Base-by-base conservation (phyloP, 2,113 vertebrate genomes). In the Collichthys lucidus region DNA sequence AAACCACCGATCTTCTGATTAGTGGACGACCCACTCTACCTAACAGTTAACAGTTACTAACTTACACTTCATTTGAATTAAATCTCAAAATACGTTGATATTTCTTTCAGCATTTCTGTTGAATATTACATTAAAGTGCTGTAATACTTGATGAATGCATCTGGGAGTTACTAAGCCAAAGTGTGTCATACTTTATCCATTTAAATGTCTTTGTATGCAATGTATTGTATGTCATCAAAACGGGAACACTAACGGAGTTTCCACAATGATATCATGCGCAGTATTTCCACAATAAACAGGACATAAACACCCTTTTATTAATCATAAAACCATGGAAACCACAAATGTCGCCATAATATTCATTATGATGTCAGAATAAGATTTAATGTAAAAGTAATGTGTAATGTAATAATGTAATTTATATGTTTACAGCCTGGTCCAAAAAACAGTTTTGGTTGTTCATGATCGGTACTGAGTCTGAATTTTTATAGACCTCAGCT, bases 251-350 rank as follows among this genome's bases (percentile, higher is more conserved):
- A 24, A 42, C 14, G 29, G 73, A 71, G 3, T 19, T 61, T 66
- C 17, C 53, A 20, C 40, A 50, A 24, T 53, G 22, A 31, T 10
- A 4, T 17, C 14, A 55, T 64, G 35, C 44, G 14, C 35, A 79
- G 12, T 47, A 6, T 56, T 53, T 55, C 3, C 66, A 50, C 47
- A 46, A 14, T 11, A 46, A 22, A 31, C 3, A 17, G 62, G 55
- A 87, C 42, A 3, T 59, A 16, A 19, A 44, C 5, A 31, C 11
- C 4, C 40, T 0, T 0, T 1, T 49, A 17, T 55, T 35, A 57
- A 17, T 80, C 5, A 73, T 31, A 26, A 44, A 55, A 47, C 20
- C 49, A 73, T 17, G 11, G 6, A 84, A 76, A 61, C 75, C 63
- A 35, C 31, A 35, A 31, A 61, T 22, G 46, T 57, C 20, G 35